Evolutionary conservation across 2,888 invertebrate species (phyloP), one percentile per base, ranked within the genome.

Genomic region (Pseudoips prasinana): DNA sequence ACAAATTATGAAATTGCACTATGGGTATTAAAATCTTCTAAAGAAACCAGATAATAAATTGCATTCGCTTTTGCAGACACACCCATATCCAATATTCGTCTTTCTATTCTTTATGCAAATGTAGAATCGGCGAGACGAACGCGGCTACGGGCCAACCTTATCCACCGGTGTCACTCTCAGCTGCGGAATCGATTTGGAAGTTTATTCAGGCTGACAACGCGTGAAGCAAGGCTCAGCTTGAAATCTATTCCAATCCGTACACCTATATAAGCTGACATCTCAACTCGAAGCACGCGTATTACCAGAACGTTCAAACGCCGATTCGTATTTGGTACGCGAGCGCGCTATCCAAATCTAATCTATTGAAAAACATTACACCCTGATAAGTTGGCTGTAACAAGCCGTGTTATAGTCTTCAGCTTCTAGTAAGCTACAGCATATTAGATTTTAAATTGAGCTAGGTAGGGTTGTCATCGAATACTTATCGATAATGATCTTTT

Each of bases 151-250:
- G 67, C 64, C 68, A 75, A 70, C 69, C 76, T 71, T 76, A 78
- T 74, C 75, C 76, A 66, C 64, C 64, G 73, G 70, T 83, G 87
- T 87, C 88, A 87, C 76, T 80, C 76, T 74, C 88, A 87, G 88
- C 73, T 77, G 77, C 64, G 72, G 75, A 85, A 86, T 83, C 87
- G 86, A 87, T 86, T 87, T 82, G 77, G 82, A 79, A 81, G 83
- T 86, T 84, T 85, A 87, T 87, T 84, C 82, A 76, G 72, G 64
- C 75, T 82, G 87, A 86, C 86, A 84, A 83, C 81, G 76, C 79
- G 79, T 77, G 80, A 73, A 73, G 74, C 73, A 68, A 67, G 70
- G 68, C 69, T 74, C 70, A 69, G 67, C 60, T 63, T 50, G 58
- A 58, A 73, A 73, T 79, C 74, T 76, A 78, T 80, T 77, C 72